Percentiles rank a stretch among this genome's conserved stretches.
Conservation (phyloP, 2,113 vertebrate genomes). For the Tetrax tetrax region DNA sequence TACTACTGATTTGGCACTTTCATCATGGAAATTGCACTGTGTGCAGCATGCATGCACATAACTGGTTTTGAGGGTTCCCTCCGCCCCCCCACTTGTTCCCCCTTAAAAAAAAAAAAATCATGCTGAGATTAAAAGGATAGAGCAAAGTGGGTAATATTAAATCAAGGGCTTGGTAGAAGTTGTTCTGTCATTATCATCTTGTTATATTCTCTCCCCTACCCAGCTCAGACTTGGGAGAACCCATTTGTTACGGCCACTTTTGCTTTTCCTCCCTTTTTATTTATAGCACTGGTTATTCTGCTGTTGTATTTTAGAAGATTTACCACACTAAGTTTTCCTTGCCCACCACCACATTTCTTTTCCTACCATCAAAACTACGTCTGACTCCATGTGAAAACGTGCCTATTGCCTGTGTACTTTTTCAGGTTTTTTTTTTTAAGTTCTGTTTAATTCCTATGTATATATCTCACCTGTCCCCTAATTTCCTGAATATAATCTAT, state of each 20-base stretch:
- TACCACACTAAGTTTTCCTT: background rate
- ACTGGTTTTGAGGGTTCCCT: background rate
- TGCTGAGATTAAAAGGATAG: background rate
- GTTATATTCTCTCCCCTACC: background rate
- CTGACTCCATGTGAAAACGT: background rate
- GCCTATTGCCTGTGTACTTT: background rate
- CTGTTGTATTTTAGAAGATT: background rate
- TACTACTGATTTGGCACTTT: background rate
- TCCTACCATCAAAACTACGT: background rate
- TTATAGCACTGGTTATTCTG: background rate
- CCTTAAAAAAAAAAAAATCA: background rate
- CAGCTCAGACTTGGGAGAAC: background rate
- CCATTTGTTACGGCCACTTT: background rate
- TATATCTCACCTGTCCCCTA: slow-evolving; percentile 39
- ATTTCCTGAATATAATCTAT: slow-evolving; percentile 39
- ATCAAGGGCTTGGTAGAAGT: background rate
- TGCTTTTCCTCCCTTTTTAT: background rate
- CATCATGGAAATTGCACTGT: background rate
- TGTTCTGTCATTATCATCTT: background rate
- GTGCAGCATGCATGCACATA: background rate
- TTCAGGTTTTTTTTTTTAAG: background rate
- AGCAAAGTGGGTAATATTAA: background rate
- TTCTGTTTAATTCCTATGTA: background rate
- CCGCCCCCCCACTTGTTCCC: background rate
- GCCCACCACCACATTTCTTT: background rate